Percentiles rank a stretch among this genome's conserved stretches.
phyloP scores from a whole-genome alignment of 2,113 vertebrate genomes.

The Ahaetulla prasina region DNA sequence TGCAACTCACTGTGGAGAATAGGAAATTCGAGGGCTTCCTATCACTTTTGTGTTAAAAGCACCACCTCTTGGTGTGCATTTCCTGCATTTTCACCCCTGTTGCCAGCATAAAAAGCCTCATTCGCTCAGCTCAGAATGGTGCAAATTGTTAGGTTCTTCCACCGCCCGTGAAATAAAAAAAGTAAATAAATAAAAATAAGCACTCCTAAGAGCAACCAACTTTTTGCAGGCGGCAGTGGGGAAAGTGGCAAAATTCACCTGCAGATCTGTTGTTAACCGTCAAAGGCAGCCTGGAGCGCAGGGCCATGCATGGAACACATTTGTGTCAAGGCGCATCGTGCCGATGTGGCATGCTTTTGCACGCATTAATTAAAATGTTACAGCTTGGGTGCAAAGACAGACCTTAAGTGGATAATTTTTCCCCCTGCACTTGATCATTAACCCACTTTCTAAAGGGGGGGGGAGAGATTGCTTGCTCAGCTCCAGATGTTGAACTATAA shows the following conservation, averaged over 20 bases:
- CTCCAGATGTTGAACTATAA: no score
- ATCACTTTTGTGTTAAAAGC: background rate
- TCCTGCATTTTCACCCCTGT: background rate
- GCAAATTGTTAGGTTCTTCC: background rate
- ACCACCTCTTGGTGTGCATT: background rate
- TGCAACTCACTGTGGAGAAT: background rate
- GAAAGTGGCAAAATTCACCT: background rate
- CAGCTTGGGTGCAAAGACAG: background rate
- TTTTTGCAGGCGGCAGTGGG: background rate
- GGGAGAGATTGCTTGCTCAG: background rate
- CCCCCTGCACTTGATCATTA: background rate
- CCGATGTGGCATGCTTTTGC: background rate
- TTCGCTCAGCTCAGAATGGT: background rate
- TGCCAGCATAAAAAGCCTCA: background rate
- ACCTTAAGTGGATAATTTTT: background rate
- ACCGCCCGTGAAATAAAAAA: background rate
- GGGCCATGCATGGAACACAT: background rate
- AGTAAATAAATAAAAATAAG: background rate
- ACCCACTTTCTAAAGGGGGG: background rate
- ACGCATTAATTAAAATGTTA: conserved; percentile 4
- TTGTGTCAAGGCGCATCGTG: background rate
- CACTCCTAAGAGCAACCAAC: background rate
- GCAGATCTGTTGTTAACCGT: background rate
- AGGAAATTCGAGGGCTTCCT: background rate
- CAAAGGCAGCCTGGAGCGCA: background rate